These are phyloP conservation scores for Psittacula cyanocephala DNA, from an alignment of 2,113 vertebrate species.

Conservation along the genomic window DNA sequence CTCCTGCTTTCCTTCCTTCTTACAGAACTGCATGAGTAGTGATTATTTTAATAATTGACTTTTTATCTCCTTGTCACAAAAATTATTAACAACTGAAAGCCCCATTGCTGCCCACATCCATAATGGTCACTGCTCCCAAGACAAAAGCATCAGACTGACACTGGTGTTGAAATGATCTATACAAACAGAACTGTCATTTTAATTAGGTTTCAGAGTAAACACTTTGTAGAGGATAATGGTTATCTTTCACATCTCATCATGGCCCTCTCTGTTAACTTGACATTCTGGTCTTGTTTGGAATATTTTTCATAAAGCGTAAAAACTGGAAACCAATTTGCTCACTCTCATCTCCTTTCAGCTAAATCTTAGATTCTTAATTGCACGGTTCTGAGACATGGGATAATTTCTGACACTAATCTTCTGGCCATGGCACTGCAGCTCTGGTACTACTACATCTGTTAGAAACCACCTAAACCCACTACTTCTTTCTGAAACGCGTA, in stretches of 20 bases:
- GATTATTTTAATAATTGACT: not conserved
- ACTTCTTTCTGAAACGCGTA: not conserved
- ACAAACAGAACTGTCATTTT: conserved; percentile 22
- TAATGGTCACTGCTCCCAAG: not conserved
- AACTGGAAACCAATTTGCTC: not conserved
- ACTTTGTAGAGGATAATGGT: not conserved
- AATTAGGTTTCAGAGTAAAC: conserved; percentile 39
- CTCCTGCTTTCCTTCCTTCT: not conserved
- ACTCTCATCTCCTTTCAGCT: not conserved
- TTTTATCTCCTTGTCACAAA: not conserved
- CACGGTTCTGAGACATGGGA: not conserved
- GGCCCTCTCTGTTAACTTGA: conserved; percentile 3
- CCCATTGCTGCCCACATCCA: not conserved
- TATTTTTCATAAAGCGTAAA: not conserved
- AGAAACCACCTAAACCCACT: not conserved
- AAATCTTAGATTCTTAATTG: not conserved
- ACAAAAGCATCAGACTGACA: not conserved
- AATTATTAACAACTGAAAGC: not conserved
- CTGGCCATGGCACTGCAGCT: not conserved
- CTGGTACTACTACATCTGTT: not conserved
- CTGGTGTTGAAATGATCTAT: not conserved
- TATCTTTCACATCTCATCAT: conserved; percentile 29
- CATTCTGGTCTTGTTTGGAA: conserved; percentile 12
- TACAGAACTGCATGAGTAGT: not conserved
- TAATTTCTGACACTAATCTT: not conserved